phyloP scores from a whole-genome alignment of 2,888 invertebrate genomes.

The Ectobius pallidus region DNA sequence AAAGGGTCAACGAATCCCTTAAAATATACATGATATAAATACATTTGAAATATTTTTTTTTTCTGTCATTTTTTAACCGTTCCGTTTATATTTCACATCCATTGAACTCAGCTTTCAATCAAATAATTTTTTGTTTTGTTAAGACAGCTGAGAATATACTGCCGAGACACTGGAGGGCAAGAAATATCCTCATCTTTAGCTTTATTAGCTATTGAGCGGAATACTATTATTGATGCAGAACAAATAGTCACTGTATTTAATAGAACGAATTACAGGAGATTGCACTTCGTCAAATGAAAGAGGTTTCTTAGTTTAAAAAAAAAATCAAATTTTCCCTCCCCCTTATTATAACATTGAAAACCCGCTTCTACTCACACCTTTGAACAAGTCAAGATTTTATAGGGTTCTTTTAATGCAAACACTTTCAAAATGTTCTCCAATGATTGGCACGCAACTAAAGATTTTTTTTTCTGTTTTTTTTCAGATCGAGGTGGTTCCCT shows the following conservation, averaged over 20 bases:
- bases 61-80: neutral
- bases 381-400: too few relatives aligned
- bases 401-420: too few relatives aligned
- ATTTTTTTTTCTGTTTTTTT: too few relatives aligned
- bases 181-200: neutral
- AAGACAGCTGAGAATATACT: neutral
- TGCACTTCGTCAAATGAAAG: neutral
- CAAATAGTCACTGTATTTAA: neutral
- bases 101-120: neutral
- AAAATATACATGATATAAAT: neutral
- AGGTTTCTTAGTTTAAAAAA: too few relatives aligned
- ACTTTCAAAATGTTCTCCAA: too few relatives aligned
- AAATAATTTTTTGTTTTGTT: neutral
- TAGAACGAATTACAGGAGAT: neutral
- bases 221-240: neutral
- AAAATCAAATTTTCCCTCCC: too few relatives aligned
- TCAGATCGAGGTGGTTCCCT: too few relatives aligned
- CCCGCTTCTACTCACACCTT: too few relatives aligned
- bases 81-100: conserved; percentile 1
- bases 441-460: too few relatives aligned
- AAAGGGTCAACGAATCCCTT: too few relatives aligned
- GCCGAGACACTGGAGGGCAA: neutral
- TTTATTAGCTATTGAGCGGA: neutral
- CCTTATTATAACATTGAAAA: too few relatives aligned
- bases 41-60: neutral